Evolutionary conservation across 2,888 invertebrate genomes (phyloP).

Genomic region (Dicycla oo): DNA sequence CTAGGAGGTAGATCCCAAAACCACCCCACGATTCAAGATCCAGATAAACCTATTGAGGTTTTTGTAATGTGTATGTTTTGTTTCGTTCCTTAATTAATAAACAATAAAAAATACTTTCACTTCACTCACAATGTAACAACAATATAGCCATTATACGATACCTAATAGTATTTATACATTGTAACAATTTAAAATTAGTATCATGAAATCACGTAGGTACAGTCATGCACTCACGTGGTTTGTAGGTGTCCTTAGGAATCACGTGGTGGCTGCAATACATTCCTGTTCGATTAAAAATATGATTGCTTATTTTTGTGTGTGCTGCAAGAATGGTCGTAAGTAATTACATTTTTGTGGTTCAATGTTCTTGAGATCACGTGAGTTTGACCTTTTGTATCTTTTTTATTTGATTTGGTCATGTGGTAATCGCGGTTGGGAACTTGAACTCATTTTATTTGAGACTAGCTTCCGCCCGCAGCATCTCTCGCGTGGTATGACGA

Average conservation of each 20-base stretch:
- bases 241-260: slow-evolving; percentile 24
- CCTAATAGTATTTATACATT: not conserved
- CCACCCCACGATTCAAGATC: too few species aligned
- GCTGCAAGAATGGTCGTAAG: slow-evolving; percentile 17
- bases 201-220: slow-evolving; percentile 14
- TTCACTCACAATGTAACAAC: slow-evolving; percentile 1
- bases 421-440: not conserved
- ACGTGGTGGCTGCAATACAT: slow-evolving; percentile 12
- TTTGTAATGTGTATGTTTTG: too few species aligned
- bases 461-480: too few species aligned
- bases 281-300: slow-evolving; percentile 23
- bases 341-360: slow-evolving; percentile 39
- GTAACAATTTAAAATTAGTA: slow-evolving; percentile 25
- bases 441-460: not conserved
- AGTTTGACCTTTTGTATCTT: not conserved
- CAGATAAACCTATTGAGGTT: too few species aligned
- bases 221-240: slow-evolving; percentile 32
- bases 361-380: slow-evolving; percentile 27
- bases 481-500: too few species aligned
- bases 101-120: slow-evolving; percentile 1
- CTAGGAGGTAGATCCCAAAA: too few species aligned
- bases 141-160: not conserved
- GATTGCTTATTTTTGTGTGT: not conserved
- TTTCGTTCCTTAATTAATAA: too few species aligned
- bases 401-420: not conserved